Base-by-base conservation (phyloP, 2,888 invertebrate species). In the Scaeva pyrastri region DNA sequence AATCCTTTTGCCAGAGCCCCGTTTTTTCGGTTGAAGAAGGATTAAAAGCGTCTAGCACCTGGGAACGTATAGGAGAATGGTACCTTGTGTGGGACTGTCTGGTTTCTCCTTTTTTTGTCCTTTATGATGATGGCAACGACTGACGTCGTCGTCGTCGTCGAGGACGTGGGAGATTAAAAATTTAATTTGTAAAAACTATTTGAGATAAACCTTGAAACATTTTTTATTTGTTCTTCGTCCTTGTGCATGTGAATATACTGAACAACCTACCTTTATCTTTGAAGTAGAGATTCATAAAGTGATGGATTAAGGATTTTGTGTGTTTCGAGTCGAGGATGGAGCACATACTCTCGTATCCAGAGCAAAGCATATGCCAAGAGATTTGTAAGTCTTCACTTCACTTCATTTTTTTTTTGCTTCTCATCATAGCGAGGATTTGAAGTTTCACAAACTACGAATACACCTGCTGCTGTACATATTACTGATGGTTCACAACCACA, bases 21-120 rank as follows among this genome's bases (percentile, higher is more conserved):
- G 58, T 48, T 82, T 68, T 77, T 55, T 60, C 19, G 16, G 19
- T 39, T 3, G 19, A 66, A 43, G 62, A 85, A 80, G 72, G 85
- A 85, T 85, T 85, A 85, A 77, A 60, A 80, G 41, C 43, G 80
- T 80, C 72, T 85, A 73, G 55, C 80, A 80, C 76, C 80, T 80
- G 85, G 26, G 72, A 70, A 36, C 48, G 39, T 85, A 76, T 85
- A 60, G 68, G 50, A 5, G 14, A 50, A 12, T 41, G 14, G 31
- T 31, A 23, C n/a, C n/a, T n/a, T 11, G 16, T 45, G 19, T 14
- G 36, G 14, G 26, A 43, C 31, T 58, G 48, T 58, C 75, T 58
- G 23, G 16, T 62, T 11, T 2, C 16, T 16, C 26, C 14, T 19
- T 19, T 19, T 31, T 14, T n/a, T 10, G n/a, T 19, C n/a, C 26